Conservation (phyloP, 1,140 invertebrate genomes). For the Pararge aegeria region DNA sequence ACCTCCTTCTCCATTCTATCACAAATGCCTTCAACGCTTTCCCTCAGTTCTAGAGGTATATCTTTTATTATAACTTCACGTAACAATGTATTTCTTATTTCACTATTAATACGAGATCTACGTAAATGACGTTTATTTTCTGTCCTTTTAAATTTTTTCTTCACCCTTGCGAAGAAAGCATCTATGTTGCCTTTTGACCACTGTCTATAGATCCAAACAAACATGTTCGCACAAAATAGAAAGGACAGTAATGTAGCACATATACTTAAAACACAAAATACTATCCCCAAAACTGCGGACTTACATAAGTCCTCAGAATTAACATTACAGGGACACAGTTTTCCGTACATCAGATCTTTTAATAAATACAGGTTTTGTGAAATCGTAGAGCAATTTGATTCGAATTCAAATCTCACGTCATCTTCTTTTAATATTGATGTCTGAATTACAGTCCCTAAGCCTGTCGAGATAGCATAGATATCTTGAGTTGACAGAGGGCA, state of each 20-base stretch:
- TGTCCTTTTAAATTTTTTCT: conserved; percentile 24
- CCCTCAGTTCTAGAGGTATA: conserved; percentile 56
- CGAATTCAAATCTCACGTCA: conserved; percentile 33
- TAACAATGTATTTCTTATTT: conserved; percentile 48
- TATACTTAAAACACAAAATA: conserved; percentile 38
- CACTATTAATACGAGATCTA: conserved; percentile 23
- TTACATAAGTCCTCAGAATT: conserved; percentile 40
- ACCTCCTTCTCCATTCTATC: conserved; percentile 48
- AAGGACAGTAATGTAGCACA: conserved; percentile 37
- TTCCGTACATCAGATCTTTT: conserved; percentile 54
- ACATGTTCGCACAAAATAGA: conserved; percentile 39
- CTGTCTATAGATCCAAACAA: conserved; percentile 33
- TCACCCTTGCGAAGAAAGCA: conserved; percentile 1
- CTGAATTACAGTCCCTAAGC: conserved; percentile 41
- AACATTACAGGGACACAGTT: conserved; percentile 37
- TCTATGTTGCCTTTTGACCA: conserved; percentile 32
- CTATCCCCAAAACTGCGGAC: conserved; percentile 41
- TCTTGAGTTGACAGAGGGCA: conserved; percentile 46
- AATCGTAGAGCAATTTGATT: conserved; percentile 59
- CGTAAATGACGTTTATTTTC: conserved; percentile 17
- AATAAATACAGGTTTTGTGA: conserved; percentile 60
- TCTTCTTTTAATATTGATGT: conserved; percentile 15
- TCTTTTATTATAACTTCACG: conserved; percentile 55
- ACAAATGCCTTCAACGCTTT: conserved; percentile 52
- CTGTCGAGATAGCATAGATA: conserved; percentile 51